A percentile compares a stretch with the other conserved stretches of the same genome.
Conservation (phyloP, 2,888 invertebrate species). For the Tipula vernalis region DNA sequence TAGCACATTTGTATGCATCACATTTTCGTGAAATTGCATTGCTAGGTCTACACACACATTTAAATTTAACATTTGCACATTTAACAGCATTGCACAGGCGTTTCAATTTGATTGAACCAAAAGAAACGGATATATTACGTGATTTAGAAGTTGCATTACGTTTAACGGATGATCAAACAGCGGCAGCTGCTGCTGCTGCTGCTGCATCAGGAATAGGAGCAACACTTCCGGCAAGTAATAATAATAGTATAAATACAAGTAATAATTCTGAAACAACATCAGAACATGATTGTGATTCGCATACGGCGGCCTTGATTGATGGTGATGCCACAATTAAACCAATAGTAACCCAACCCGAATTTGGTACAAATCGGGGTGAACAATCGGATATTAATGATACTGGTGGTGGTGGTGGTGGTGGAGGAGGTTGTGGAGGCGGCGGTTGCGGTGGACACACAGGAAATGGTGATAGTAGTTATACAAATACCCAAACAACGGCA, state of each 20-base stretch:
- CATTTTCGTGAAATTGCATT: slow-evolving; percentile 93
- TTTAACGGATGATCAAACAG: slow-evolving; percentile 40
- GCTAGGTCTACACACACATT: slow-evolving; percentile 88
- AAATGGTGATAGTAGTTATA: slow-evolving; percentile 25
- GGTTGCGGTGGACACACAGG: slow-evolving; percentile 17
- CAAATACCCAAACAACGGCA: slow-evolving; percentile 29
- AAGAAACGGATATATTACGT: slow-evolving; percentile 89
- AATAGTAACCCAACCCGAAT: slow-evolving; percentile 35
- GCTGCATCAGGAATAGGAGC: neutral
- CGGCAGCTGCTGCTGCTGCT: slow-evolving; percentile 13
- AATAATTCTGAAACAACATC: slow-evolving; percentile 12
- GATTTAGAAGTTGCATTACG: slow-evolving; percentile 79
- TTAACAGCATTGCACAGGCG: slow-evolving; percentile 75
- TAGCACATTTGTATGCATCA: slow-evolving; percentile 95
- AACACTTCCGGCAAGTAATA: slow-evolving; percentile 16
- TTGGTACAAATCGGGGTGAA: slow-evolving; percentile 21
- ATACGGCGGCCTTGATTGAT: slow-evolving; percentile 15
- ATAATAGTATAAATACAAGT: slow-evolving; percentile 4
- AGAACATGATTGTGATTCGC: slow-evolving; percentile 8
- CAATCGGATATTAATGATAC: slow-evolving; percentile 17
- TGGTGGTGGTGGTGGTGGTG: slow-evolving; percentile 20
- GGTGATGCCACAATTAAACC: slow-evolving; percentile 26
- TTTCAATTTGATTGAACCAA: slow-evolving; percentile 85
- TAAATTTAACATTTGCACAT: slow-evolving; percentile 95
- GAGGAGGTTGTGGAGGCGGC: slow-evolving; percentile 17